Evolutionary conservation across 1,140 invertebrate species (phyloP).

Genomic region (Camponotus vicinus): DNA sequence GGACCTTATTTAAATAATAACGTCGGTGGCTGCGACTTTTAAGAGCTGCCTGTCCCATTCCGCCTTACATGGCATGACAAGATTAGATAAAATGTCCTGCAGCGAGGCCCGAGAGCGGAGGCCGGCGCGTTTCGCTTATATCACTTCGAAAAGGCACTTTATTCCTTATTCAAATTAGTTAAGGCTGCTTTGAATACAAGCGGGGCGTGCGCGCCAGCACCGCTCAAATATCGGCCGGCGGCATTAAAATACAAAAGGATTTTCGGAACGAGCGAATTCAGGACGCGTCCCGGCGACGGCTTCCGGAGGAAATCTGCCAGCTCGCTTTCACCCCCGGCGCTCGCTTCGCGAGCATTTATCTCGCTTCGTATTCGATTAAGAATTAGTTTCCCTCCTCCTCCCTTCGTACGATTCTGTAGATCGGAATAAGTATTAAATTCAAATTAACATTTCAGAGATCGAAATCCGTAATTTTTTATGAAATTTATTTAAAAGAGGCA

Average conservation of each 20-base stretch:
- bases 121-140: conserved; percentile 70
- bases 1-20: conserved; percentile 78
- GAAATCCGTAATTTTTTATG: too few species aligned
- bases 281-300: conserved; percentile 28
- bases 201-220: conserved; percentile 59
- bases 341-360: conserved; percentile 38
- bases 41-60: conserved; percentile 76
- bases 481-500: too few species aligned
- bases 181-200: conserved; percentile 79
- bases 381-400: conserved; percentile 1
- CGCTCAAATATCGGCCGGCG: conserved; percentile 71
- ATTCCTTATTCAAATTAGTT: conserved; percentile 82
- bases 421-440: neutral
- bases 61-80: conserved; percentile 78
- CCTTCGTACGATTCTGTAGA: neutral
- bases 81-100: conserved; percentile 77
- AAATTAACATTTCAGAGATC: neutral
- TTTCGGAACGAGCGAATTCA: conserved; percentile 60
- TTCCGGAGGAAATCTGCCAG: conserved; percentile 61
- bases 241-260: conserved; percentile 81
- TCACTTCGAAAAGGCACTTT: conserved; percentile 80
- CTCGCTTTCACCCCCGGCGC: conserved; percentile 53
- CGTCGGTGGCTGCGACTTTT: conserved; percentile 75
- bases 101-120: conserved; percentile 40
- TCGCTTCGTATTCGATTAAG: conserved; percentile 14